These are phyloP conservation scores for Pocillopora meandrina DNA, from an alignment of 92 coral and sea anemone species.

Conservation along the genomic window DNA sequence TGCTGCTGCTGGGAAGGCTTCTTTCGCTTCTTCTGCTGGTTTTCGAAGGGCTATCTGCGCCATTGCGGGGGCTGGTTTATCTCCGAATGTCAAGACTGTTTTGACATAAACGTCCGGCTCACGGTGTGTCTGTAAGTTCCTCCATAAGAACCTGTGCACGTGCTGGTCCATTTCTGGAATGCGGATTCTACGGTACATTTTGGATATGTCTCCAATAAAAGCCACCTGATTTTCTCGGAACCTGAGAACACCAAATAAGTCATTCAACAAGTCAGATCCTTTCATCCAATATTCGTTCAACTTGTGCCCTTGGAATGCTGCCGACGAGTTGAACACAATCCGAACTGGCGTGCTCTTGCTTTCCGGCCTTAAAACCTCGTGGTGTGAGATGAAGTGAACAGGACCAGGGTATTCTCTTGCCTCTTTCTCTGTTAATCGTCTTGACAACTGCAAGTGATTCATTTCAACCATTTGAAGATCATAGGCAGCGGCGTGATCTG, in stretches of 20 bases:
- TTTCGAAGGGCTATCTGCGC: slow-evolving; percentile 65
- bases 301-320: slow-evolving; percentile 55
- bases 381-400: slow-evolving; percentile 61
- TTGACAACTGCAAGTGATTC: slow-evolving; percentile 11
- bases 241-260: slow-evolving; percentile 60
- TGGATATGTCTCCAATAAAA: slow-evolving; percentile 55
- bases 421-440: slow-evolving; percentile 15
- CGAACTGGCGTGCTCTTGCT: slow-evolving; percentile 55
- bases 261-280: slow-evolving; percentile 62
- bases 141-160: slow-evolving; percentile 69
- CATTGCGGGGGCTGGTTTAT: slow-evolving; percentile 78
- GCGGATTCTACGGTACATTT: slow-evolving; percentile 58
- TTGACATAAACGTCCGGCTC: slow-evolving; percentile 56
- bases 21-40: slow-evolving; percentile 54
- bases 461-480: too few relatives aligned
- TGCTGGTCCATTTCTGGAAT: slow-evolving; percentile 65
- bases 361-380: slow-evolving; percentile 58
- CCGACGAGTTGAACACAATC: slow-evolving; percentile 66
- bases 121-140: slow-evolving; percentile 54
- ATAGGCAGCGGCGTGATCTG: slow-evolving; percentile 36
- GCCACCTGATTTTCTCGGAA: slow-evolving; percentile 56
- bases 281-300: slow-evolving; percentile 72
- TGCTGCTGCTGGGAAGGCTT: slow-evolving; percentile 62
- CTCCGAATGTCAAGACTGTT: slow-evolving; percentile 61
- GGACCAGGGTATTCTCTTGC: slow-evolving; percentile 37